A percentile compares a stretch with the other conserved stretches of the same genome.
These are phyloP conservation scores for Rhynchonycteris naso DNA, from an alignment of 2,797 vertebrate species.

Conservation along the genomic window DNA sequence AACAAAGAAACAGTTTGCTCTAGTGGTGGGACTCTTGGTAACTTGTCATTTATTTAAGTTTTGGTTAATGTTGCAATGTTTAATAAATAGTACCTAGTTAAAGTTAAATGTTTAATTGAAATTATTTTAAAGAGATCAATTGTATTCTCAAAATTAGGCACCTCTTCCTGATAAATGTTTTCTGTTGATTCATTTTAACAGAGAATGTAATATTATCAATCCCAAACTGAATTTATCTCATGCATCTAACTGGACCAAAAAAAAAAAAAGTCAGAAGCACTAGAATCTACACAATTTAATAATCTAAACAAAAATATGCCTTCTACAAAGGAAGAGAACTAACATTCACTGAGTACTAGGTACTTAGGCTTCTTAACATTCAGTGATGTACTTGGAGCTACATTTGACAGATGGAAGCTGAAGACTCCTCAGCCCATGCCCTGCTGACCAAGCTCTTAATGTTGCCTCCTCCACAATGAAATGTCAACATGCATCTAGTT, in stretches of 20 bases:
- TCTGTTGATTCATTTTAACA: conserved; percentile 43
- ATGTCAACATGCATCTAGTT: neutral
- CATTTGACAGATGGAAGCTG: neutral
- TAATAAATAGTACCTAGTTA: conserved; percentile 58
- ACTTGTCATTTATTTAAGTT: conserved; percentile 45
- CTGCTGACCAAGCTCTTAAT: neutral
- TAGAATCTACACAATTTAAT: neutral
- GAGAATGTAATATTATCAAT: conserved; percentile 9
- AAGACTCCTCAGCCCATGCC: neutral
- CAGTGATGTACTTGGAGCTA: neutral
- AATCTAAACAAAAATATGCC: conserved; percentile 2
- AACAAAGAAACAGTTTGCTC: conserved; percentile 41
- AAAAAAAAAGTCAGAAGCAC: neutral
- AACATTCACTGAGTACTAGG: neutral
- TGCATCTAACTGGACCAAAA: conserved; percentile 25
- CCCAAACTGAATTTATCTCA: neutral
- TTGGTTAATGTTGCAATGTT: conserved; percentile 41
- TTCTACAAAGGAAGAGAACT: conserved; percentile 9
- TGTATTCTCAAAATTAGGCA: conserved; percentile 50
- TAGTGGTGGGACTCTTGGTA: neutral
- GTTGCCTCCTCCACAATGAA: neutral
- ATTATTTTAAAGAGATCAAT: conserved; percentile 41
- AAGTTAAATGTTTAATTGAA: conserved; percentile 50
- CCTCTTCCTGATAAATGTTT: conserved; percentile 30
- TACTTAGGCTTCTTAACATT: neutral